Evolutionary conservation across 2,797 vertebrate genomes (phyloP).

Genomic region (Acipenser oxyrinchus): DNA sequence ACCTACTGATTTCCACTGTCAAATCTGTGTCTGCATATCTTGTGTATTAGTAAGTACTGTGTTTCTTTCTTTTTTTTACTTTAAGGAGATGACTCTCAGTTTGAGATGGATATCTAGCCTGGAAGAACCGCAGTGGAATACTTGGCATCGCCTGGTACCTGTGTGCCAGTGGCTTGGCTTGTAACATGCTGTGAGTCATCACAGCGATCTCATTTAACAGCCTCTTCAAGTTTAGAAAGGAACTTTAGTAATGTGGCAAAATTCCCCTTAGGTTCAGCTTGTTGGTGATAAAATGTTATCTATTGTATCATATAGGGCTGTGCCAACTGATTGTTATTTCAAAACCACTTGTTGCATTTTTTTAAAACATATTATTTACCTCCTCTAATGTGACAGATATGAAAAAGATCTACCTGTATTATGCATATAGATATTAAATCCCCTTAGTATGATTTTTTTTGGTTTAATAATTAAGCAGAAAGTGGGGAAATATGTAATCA

Average conservation of each 20-base stretch:
- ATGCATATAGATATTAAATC: neutral
- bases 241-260: slow-evolving; percentile 40
- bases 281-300: neutral
- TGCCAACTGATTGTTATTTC: slow-evolving; percentile 1
- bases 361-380: neutral
- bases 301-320: slow-evolving; percentile 1
- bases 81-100: slow-evolving; percentile 91
- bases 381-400: neutral
- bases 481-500: neutral
- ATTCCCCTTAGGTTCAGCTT: slow-evolving; percentile 9
- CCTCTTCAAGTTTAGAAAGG: slow-evolving; percentile 67
- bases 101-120: slow-evolving; percentile 96
- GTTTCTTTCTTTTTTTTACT: slow-evolving; percentile 16
- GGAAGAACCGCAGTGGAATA: slow-evolving; percentile 44
- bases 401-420: neutral
- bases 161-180: slow-evolving; percentile 69
- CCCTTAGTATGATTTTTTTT: slow-evolving; percentile 15
- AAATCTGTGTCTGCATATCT: neutral
- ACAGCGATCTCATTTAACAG: slow-evolving; percentile 62
- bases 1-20: no score
- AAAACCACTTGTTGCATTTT: neutral
- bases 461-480: neutral
- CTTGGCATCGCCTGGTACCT: slow-evolving; percentile 46
- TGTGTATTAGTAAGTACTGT: neutral
- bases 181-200: slow-evolving; percentile 66